Conservation (phyloP, 2,113 vertebrate species). For the Neodon shergylaensis region DNA sequence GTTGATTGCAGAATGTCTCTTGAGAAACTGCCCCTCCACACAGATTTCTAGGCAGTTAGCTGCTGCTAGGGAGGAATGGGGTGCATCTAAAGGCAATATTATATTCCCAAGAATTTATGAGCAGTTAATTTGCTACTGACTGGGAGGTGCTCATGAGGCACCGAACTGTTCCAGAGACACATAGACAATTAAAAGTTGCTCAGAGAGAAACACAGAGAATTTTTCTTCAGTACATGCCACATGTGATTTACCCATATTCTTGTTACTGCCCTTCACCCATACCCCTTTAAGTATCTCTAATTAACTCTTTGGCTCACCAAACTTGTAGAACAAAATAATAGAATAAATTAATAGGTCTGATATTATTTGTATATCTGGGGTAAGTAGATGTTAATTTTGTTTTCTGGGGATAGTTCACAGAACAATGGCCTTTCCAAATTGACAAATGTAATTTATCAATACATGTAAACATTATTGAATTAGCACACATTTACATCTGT, state of each 20-base stretch:
- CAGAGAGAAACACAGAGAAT: background rate
- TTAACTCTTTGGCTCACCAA: background rate
- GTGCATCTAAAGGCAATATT: background rate
- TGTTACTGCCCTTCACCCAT: background rate
- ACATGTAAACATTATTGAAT: background rate
- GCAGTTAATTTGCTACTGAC: background rate
- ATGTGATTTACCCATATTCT: background rate
- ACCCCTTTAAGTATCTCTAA: background rate
- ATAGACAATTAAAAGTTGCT: background rate
- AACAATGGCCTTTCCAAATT: background rate
- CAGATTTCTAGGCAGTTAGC: background rate
- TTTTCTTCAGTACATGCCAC: background rate
- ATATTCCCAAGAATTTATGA: background rate
- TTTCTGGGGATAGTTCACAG: background rate
- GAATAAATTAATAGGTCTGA: background rate
- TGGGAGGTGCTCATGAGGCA: background rate
- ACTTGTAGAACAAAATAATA: background rate
- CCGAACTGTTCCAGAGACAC: no score
- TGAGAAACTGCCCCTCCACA: background rate
- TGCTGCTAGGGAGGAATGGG: no score
- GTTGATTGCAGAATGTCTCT: background rate
- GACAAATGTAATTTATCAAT: background rate
- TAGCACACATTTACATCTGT: background rate
- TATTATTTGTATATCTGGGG: background rate
- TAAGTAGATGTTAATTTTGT: background rate